Conservation (phyloP, 2,797 vertebrate species). For the Yasuhikotakia modesta region DNA sequence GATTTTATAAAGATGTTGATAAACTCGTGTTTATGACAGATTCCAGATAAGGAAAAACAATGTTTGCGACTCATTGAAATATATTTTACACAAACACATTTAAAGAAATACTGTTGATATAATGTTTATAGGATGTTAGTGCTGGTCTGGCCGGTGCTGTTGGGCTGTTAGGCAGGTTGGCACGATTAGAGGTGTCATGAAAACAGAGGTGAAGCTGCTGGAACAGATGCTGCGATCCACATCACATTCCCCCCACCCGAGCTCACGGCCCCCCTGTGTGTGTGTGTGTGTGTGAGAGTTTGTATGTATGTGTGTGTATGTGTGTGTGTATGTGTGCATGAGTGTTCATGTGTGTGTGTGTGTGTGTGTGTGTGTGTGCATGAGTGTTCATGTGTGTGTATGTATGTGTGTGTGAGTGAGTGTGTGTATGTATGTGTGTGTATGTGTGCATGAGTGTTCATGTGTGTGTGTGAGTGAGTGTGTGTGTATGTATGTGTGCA, state of each 20-base stretch:
- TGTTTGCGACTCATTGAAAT: neutral
- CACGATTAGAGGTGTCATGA: constrained; percentile 76
- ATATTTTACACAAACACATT: neutral
- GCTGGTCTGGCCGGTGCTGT: constrained; percentile 47
- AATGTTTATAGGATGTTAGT: neutral
- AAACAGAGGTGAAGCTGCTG: constrained; percentile 69
- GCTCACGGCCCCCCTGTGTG: constrained; percentile 28
- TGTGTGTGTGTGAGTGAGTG: too few relatives aligned
- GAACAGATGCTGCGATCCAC: constrained; percentile 62
- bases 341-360: too few relatives aligned
- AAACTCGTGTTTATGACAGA: too few relatives aligned
- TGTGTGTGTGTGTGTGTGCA: too few relatives aligned
- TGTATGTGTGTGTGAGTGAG: too few relatives aligned
- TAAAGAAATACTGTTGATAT: neutral
- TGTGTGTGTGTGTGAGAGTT: constrained; percentile 65
- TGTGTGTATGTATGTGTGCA: too few relatives aligned
- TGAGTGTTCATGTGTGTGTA: too few relatives aligned
- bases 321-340: neutral
- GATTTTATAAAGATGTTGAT: neutral
- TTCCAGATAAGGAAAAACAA: too few relatives aligned
- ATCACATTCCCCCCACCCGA: constrained; percentile 19
- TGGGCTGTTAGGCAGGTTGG: constrained; percentile 65
- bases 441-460: too few relatives aligned
- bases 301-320: constrained; percentile 12
- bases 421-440: too few relatives aligned